Evolutionary conservation across 1,140 invertebrate genomes (phyloP), one percentile per base, ranked within the genome.

Genomic region (Hydropsyche tenuis): DNA sequence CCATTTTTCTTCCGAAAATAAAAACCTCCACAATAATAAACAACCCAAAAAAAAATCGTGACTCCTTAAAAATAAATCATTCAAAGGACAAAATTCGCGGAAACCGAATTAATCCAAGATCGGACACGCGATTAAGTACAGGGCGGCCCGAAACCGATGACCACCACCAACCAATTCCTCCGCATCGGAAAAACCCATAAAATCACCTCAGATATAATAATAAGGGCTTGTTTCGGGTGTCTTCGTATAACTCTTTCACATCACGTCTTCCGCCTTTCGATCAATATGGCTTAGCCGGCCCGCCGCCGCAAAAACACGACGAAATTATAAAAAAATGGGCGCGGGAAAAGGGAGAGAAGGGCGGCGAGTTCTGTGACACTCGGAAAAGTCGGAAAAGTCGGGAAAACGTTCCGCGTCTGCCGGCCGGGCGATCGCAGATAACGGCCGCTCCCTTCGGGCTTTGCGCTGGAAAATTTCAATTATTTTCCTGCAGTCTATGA

Each of bases 251-350:
- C 56, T 60, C 56, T 60, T 60, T 60, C 56, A 60, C 56, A 60
- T 60, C 56, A 60, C 56, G 56, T 60, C 56, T 25, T 60, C 56
- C 56, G 56, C 23, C 56, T 60, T 60, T 60, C 56, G 56, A 60
- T 60, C 56, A 60, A 60, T 60, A 60, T 60, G 56, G 56, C 56
- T 60, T 60, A 60, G 56, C 18, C 51, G 51, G 51, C n/a, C n/a
- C n/a, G n/a, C 51, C 18, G 56, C 56, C 56, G 56, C 56, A 25
- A 60, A 60, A 60, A 60, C 56, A 60, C 56, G 56, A 60, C 56
- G 22, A 60, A 60, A 60, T 60, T 60, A 60, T 60, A 60, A 60
- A 60, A 60, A 60, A 60, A 60, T 4, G 45, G 4, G 45, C 4
- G 45, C 4, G 14, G 14, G 22, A 22, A 23, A 18, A 56, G 22